Conservation (phyloP, 1,140 invertebrate genomes). For the Aradophagus sp. region DNA sequence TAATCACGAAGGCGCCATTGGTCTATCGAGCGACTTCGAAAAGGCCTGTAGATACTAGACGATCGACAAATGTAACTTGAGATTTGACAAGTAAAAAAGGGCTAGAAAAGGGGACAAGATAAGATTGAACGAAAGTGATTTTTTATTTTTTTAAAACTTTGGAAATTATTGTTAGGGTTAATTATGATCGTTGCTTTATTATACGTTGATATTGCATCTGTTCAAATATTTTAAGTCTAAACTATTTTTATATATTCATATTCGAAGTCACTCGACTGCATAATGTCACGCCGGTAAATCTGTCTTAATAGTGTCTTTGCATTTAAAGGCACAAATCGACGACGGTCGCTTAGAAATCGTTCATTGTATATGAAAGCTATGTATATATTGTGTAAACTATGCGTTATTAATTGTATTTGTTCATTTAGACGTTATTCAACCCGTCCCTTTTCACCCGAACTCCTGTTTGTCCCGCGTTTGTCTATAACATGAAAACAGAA, state of each 20-base stretch:
- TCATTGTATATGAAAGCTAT: slow-evolving; percentile 33
- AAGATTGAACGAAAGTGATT: slow-evolving; percentile 1
- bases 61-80: neutral
- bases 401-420: slow-evolving; percentile 15
- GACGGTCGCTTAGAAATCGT: slow-evolving; percentile 15
- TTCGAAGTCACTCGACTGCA: slow-evolving; percentile 1
- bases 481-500: slow-evolving; percentile 25
- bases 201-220: neutral
- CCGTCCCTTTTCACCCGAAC: too few species aligned
- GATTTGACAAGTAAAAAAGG: too few species aligned
- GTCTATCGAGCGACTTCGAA: slow-evolving; percentile 4
- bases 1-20: neutral
- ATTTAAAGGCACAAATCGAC: slow-evolving; percentile 19
- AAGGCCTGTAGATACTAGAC: neutral
- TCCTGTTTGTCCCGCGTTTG: slow-evolving; percentile 1
- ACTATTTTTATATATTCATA: neutral
- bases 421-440: slow-evolving; percentile 1
- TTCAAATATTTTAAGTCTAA: neutral
- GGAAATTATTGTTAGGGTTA: neutral
- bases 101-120: too few species aligned
- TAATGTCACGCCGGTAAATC: slow-evolving; percentile 4
- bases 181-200: too few species aligned
- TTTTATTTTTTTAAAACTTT: neutral
- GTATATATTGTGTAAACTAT: slow-evolving; percentile 44
- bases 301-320: slow-evolving; percentile 25